Evolutionary conservation across 2,888 invertebrate genomes (phyloP), one percentile per base, ranked within the genome.

Genomic region (Drosophila merina): DNA sequence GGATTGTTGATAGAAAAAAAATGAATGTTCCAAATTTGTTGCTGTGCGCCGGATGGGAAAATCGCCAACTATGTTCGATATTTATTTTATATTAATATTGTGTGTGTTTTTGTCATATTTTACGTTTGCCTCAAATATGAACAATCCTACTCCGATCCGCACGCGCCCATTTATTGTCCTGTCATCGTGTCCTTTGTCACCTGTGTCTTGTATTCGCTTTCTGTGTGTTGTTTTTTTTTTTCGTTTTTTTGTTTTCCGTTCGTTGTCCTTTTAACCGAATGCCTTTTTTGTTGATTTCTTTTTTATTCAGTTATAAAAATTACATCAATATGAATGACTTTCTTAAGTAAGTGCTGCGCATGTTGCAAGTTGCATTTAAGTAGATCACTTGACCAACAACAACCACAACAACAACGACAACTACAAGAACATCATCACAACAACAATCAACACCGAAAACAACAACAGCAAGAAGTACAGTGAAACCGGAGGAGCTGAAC

Each of bases 271-370:
- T 56, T 45, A 57, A 60, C 50, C 71, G 75, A 69, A 76, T 77
- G 78, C 63, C 58, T 54, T 58, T 44, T 70, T 20, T 9, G 44
- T 50, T 76, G 38, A 77, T 70, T 74, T 79, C 57, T 76, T 69
- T 83, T 83, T 83, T 79, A 77, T 89, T 86, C 84, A 89, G 89
- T 88, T 89, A 89, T 89, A 89, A 89, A 88, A 89, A 89, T 83
- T 89, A 88, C 89, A 89, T 89, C 89, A 89, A 89, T 89, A 89
- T 89, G 89, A 89, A 89, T 88, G 89, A 89, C 87, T 89, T 89
- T 88, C 88, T 89, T 81, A 89, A 89, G 87, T 87, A 88, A 89
- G 76, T 74, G 68, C 68, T 62, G 64, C 67, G 76, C 77, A 81
- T 79, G 77, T 62, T 72, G 58, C 52, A 45, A 59, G 33, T 59